Conservation (phyloP, 2,888 invertebrate species). For the Macrosiphum euphorbiae region DNA sequence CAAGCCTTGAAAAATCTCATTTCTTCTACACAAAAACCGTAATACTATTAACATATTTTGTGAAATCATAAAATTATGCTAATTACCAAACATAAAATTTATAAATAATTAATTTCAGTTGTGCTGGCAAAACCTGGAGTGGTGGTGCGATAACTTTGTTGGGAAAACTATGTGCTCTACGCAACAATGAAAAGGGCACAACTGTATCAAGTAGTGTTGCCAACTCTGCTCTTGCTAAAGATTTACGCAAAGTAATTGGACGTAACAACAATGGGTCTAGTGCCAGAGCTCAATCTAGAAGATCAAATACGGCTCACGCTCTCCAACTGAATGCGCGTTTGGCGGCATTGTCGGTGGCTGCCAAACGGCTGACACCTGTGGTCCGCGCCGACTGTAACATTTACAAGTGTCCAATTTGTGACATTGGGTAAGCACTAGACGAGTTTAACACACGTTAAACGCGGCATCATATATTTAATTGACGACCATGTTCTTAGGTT, state of each 20-base stretch:
- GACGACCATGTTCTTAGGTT: conserved; percentile 34
- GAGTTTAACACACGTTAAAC: neutral
- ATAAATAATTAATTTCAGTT: conserved; percentile 20
- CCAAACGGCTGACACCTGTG: conserved; percentile 54
- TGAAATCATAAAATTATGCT: neutral
- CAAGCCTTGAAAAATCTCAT: conserved; percentile 68
- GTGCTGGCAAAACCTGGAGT: conserved; percentile 65
- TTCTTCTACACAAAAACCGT: conserved; percentile 62
- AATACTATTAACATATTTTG: neutral
- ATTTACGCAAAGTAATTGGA: conserved; percentile 59
- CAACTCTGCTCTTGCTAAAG: conserved; percentile 60
- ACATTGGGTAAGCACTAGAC: conserved; percentile 55
- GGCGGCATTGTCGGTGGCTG: conserved; percentile 58
- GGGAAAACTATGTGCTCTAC: conserved; percentile 66
- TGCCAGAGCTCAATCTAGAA: conserved; percentile 48
- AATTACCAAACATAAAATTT: neutral
- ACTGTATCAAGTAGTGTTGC: conserved; percentile 59
- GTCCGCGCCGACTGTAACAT: conserved; percentile 47
- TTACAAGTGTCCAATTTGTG: conserved; percentile 63
- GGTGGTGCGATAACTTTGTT: conserved; percentile 67
- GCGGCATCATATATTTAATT: neutral
- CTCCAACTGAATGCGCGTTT: conserved; percentile 53
- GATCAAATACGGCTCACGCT: conserved; percentile 52
- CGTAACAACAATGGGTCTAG: conserved; percentile 46
- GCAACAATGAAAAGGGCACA: conserved; percentile 62